Evolutionary conservation across 2,113 vertebrate species (phyloP), one percentile per base, ranked within the genome.

Genomic region (Petromus typicus): DNA sequence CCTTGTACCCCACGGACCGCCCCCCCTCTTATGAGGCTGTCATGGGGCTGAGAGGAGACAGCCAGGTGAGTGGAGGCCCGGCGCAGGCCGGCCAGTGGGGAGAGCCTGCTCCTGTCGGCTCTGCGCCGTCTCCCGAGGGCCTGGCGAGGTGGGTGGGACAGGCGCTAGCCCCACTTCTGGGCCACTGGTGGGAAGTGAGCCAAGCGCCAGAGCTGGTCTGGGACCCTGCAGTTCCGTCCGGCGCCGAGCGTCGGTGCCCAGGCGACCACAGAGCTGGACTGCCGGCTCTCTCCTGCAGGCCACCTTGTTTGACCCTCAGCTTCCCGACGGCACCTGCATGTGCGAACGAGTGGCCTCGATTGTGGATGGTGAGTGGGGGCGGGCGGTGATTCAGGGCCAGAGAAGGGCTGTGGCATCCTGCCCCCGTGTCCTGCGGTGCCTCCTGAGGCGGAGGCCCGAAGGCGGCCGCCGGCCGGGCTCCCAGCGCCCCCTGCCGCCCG

Each of bases 11-110:
- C 0, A 99, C 99, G 0, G 99, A 99, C 87, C 99, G 99, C 84
- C 99, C 99, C 37, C 99, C 99, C 12, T 99, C 99, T 0, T 99
- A 99, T 0, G 99, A 99, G 97, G 99, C 99, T 0, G 99, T 99
- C 91, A 99, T 99, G 99, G 99, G 99, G 83, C 98, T 99, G 75
- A 98, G 98, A 92, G 99, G 98, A 78, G 98, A 98, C 96, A 99
- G 99, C 98, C 99, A 99, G 99, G 99, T 99, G 96, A 96, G 97
- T 75, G 11, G 34, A 27, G 37, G 30, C 40, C 90, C 23, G 88
- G 63, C 57, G 22, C 0, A 3, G 51, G 64, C 79, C 59, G 23
- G 67, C 89, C 25, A 81, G 34, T 84, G 2, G 5, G 43, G 32
- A 11, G 61, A 79, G 51, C 11, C 37, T 45, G 73, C 63, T 51